Percentiles rank a stretch among this genome's conserved stretches.
Evolutionary conservation across 2,113 vertebrate species (phyloP).

Genomic region (Leiothrix lutea): DNA sequence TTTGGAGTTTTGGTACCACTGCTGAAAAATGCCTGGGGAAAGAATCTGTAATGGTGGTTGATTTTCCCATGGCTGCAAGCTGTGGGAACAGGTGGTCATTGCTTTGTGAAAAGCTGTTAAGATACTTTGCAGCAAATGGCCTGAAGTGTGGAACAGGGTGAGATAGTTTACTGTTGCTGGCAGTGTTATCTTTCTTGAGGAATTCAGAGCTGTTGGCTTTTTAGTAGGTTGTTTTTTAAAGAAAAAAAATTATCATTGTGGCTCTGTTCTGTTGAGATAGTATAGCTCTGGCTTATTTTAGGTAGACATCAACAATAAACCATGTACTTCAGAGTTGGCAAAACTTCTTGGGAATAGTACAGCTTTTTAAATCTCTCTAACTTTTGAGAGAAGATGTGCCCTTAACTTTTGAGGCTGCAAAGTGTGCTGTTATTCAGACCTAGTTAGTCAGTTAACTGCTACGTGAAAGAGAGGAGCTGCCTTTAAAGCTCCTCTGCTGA

Average conservation of each 20-base stretch:
- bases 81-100: constrained; percentile 34
- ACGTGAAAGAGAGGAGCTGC: not conserved
- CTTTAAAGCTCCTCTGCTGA: not conserved
- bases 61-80: not conserved
- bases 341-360: not conserved
- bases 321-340: not conserved
- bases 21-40: not conserved
- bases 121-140: not conserved
- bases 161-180: not conserved
- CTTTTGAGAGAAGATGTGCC: not conserved
- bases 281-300: not conserved
- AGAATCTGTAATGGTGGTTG: not conserved
- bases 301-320: not conserved
- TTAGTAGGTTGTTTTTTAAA: not conserved
- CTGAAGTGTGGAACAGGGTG: not conserved
- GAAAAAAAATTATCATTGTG: not conserved
- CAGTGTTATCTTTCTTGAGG: constrained; percentile 38
- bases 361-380: not conserved
- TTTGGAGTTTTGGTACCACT: not conserved
- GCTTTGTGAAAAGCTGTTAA: constrained; percentile 16
- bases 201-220: not conserved
- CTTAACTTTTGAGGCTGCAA: not conserved
- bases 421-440: not conserved
- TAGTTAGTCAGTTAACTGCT: not conserved
- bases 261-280: constrained; percentile 12